Conservation (phyloP, 2,888 invertebrate species). For the Eudasyphora cyanicolor region DNA sequence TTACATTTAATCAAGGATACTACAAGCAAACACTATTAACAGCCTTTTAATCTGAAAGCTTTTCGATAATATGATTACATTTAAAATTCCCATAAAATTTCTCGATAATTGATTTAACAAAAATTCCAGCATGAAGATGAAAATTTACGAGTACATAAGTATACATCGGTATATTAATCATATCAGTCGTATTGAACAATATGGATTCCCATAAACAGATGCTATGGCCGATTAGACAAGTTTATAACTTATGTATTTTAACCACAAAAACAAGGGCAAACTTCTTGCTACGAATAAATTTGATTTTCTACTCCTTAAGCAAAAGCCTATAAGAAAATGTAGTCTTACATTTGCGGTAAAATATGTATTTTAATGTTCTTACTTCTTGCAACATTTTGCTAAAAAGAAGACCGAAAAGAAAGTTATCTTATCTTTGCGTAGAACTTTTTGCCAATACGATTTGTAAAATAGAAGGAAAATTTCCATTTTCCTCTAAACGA, state of each 20-base stretch:
- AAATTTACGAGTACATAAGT: too few relatives aligned
- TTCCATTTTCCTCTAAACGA: not conserved
- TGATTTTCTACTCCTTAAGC: not conserved
- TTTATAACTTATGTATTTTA: not conserved
- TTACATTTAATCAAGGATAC: too few relatives aligned
- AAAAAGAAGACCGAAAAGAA: not conserved
- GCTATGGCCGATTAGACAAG: not conserved
- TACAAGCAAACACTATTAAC: too few relatives aligned
- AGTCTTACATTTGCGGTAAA: not conserved
- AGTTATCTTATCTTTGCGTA: not conserved
- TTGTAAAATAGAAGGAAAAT: not conserved
- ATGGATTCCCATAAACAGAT: not conserved
- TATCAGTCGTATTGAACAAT: not conserved
- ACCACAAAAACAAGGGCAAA: constrained; percentile 1
- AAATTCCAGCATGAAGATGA: not conserved
- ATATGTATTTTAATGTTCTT: too few relatives aligned
- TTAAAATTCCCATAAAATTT: too few relatives aligned
- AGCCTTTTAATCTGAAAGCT: too few relatives aligned
- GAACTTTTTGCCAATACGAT: constrained; percentile 1
- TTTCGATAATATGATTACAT: too few relatives aligned
- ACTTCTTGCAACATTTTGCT: not conserved
- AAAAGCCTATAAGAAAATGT: not conserved
- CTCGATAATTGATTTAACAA: not conserved
- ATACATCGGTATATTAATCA: not conserved
- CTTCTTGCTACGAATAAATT: not conserved